Evolutionary conservation across 2,113 vertebrate species (phyloP), one percentile per base, ranked within the genome.

Genomic region (Menura novaehollandiae): DNA sequence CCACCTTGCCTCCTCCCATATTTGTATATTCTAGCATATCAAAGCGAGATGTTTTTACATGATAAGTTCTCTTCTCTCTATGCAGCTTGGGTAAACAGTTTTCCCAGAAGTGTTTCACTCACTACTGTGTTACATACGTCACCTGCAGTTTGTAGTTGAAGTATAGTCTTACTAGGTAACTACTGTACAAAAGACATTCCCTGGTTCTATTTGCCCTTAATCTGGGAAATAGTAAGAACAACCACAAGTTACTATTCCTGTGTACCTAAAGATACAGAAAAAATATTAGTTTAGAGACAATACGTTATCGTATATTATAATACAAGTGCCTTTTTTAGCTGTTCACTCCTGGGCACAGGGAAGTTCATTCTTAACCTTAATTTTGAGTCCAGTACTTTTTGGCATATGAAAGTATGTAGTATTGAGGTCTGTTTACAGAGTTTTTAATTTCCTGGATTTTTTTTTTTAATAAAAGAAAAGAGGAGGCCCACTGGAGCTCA

Each of bases 1-100:
- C 78, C 77, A 89, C 94, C 92, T 93, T 76, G 32, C 72, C 85
- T 90, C 87, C 93, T 94, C 92, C 93, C 68, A 85, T 95, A 94
- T 96, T 96, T 95, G 71, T 95, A 66, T 96, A 71, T 86, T 95
- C 94, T 47, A 74, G 47, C 68, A 37, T 97, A 96, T 95, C 93
- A 86, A 91, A 93, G 67, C 30, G 77, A 96, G 93, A 88, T 67
- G 32, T 93, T 96, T 97, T 96, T 60, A 85, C 35, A 23, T 15
- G 93, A 96, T 96, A 96, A 96, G 72, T 85, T 93, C 44, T 80
- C 89, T 93, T 94, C 90, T 93, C 13, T 88, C 51, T 63, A 1
- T 41, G 87, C 47, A 90, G 52, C 79, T 90, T 93, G 80, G 64
- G 92, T 93, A 94, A 96, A 96, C 75, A 96, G 2, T 16, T 84